Evolutionary conservation across 2,888 invertebrate genomes (phyloP).

Genomic region (Idaea biselata): DNA sequence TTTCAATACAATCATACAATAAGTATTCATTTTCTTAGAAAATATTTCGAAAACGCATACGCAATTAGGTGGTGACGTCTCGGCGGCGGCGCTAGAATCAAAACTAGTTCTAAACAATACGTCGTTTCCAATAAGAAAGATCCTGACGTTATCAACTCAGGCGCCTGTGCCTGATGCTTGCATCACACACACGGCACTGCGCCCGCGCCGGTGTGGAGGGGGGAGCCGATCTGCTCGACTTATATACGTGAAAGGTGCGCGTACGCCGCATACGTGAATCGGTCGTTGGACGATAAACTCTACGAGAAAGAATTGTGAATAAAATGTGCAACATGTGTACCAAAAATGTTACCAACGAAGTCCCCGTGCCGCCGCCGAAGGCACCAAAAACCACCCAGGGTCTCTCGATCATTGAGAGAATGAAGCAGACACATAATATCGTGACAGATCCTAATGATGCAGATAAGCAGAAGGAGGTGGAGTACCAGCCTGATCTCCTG

Average conservation of each 20-base stretch:
- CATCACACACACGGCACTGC: conserved; percentile 2
- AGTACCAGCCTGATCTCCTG: conserved; percentile 72
- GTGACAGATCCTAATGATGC: conserved; percentile 58
- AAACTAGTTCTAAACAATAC: neutral
- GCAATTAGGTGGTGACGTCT: neutral
- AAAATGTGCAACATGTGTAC: conserved; percentile 75
- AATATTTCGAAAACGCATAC: neutral
- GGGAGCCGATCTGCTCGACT: conserved; percentile 56
- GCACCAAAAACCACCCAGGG: conserved; percentile 33
- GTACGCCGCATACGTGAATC: conserved; percentile 40
- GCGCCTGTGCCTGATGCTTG: conserved; percentile 33
- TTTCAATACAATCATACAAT: too few species aligned
- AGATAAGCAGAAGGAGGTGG: conserved; percentile 61
- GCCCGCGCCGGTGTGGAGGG: conserved; percentile 38
- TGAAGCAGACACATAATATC: conserved; percentile 73
- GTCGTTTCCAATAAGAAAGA: neutral
- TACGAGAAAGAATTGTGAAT: conserved; percentile 13
- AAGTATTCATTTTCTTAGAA: neutral
- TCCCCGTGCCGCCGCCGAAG: conserved; percentile 38
- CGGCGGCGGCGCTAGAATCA: neutral
- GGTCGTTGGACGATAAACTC: conserved; percentile 25
- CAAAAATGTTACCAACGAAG: conserved; percentile 48
- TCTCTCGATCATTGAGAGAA: conserved; percentile 45
- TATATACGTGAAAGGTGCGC: conserved; percentile 55
- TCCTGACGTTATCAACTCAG: conserved; percentile 21